These are phyloP conservation scores for Altica lythri DNA, from an alignment of 2,888 invertebrate genomes.

Conservation along the genomic window DNA sequence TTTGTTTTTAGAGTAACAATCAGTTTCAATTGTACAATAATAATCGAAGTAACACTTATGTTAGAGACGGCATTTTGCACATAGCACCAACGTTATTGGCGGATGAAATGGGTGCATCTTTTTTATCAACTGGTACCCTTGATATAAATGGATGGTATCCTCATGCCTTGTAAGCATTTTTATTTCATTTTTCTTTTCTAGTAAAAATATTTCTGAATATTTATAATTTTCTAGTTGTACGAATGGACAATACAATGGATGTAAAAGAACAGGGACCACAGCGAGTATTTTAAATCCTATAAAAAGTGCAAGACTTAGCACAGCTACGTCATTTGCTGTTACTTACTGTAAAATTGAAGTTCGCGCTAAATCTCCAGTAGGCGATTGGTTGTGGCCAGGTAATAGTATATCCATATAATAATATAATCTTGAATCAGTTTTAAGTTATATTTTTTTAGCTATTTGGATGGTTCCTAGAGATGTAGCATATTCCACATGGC, in stretches of 20 bases:
- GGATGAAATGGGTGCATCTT: conserved; percentile 61
- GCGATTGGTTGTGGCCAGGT: conserved; percentile 72
- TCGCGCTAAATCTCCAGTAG: conserved; percentile 69
- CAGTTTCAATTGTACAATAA: conserved; percentile 74
- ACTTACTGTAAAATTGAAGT: conserved; percentile 69
- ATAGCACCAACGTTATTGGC: conserved; percentile 66
- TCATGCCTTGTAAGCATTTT: conserved; percentile 61
- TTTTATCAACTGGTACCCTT: conserved; percentile 60
- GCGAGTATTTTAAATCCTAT: conserved; percentile 66
- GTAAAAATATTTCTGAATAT: too few relatives aligned
- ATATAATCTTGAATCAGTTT: background rate
- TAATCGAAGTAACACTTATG: conserved; percentile 69
- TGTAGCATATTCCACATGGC: conserved; percentile 71
- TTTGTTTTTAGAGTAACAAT: conserved; percentile 6
- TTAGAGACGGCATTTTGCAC: conserved; percentile 62
- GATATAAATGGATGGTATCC: conserved; percentile 66
- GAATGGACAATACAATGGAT: conserved; percentile 61
- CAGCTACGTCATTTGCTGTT: conserved; percentile 67
- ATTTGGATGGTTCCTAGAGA: conserved; percentile 71
- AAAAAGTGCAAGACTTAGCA: conserved; percentile 68
- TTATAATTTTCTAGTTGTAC: conserved; percentile 64
- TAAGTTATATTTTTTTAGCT: conserved; percentile 59
- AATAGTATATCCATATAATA: conserved; percentile 16
- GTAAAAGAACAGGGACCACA: conserved; percentile 62
- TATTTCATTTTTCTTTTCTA: too few relatives aligned